phyloP scores from a whole-genome alignment of 2,113 vertebrate species.

The Noturus placidus region DNA sequence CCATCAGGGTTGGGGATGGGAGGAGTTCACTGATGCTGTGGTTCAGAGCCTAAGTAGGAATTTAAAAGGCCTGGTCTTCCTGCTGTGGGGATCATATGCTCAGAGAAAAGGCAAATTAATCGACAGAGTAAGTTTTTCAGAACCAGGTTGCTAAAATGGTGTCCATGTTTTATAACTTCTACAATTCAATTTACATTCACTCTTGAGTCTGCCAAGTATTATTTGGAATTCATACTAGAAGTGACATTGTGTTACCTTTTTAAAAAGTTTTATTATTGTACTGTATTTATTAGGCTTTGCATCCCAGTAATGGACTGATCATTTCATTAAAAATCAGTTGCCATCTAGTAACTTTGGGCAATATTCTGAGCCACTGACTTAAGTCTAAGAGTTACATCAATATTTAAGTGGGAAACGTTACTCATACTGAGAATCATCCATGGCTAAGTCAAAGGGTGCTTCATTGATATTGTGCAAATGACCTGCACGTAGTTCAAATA shows the following conservation, averaged over 20 bases:
- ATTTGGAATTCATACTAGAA: background rate
- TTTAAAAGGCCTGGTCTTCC: constrained; percentile 75
- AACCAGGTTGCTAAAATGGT: background rate
- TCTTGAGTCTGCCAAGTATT: background rate
- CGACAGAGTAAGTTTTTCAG: constrained; percentile 73
- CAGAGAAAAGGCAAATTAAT: constrained; percentile 82
- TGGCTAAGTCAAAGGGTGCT: background rate
- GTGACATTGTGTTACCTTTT: background rate
- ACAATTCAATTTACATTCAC: background rate
- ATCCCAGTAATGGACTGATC: background rate
- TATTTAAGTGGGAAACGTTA: background rate
- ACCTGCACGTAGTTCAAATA: background rate
- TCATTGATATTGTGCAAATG: background rate
- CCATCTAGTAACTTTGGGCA: background rate
- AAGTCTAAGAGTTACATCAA: background rate
- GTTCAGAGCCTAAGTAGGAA: constrained; percentile 79
- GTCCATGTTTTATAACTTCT: background rate
- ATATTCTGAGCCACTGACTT: background rate
- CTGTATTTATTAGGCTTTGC: background rate
- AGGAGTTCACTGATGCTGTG: constrained; percentile 78
- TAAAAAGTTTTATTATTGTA: too few relatives aligned
- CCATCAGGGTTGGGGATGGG: constrained; percentile 81
- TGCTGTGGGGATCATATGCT: constrained; percentile 85
- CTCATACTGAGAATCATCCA: background rate
- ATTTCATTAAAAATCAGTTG: background rate